phyloP scores from a whole-genome alignment of 1,140 invertebrate genomes.

The Mactra quadrangularis region DNA sequence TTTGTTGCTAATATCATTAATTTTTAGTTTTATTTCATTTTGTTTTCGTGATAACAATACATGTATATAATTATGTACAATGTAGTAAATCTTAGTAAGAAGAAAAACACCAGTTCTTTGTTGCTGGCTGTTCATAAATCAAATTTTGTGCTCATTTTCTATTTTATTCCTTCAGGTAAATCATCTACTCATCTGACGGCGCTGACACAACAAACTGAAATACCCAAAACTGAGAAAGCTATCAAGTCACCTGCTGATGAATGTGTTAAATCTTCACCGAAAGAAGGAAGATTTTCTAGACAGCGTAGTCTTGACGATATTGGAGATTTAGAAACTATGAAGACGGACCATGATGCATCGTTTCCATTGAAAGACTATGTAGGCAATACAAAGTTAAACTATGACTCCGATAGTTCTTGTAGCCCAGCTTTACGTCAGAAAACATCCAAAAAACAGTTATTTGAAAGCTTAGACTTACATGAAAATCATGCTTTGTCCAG shows the following conservation, averaged over 20 bases:
- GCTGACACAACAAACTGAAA: too few relatives aligned
- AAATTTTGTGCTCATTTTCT: background rate
- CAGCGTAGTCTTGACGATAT: conserved; percentile 25
- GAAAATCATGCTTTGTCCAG: background rate
- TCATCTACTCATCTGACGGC: conserved; percentile 8
- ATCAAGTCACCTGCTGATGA: conserved; percentile 12
- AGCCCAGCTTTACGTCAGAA: background rate
- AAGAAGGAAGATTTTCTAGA: background rate
- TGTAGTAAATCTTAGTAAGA: background rate
- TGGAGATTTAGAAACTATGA: background rate
- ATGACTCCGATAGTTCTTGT: background rate
- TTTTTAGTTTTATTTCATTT: background rate
- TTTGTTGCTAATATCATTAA: background rate
- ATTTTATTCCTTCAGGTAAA: conserved; percentile 1
- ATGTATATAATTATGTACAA: background rate
- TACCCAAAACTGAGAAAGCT: too few relatives aligned
- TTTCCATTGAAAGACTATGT: background rate
- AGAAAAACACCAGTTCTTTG: background rate
- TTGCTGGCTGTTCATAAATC: background rate
- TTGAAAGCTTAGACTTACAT: conserved; percentile 29
- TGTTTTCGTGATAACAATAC: background rate
- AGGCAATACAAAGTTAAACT: background rate
- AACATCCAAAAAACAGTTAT: background rate
- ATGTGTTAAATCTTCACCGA: background rate
- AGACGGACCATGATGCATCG: background rate